Evolutionary conservation across 2,888 invertebrate genomes (phyloP).

Genomic region (Eulithis prunata): DNA sequence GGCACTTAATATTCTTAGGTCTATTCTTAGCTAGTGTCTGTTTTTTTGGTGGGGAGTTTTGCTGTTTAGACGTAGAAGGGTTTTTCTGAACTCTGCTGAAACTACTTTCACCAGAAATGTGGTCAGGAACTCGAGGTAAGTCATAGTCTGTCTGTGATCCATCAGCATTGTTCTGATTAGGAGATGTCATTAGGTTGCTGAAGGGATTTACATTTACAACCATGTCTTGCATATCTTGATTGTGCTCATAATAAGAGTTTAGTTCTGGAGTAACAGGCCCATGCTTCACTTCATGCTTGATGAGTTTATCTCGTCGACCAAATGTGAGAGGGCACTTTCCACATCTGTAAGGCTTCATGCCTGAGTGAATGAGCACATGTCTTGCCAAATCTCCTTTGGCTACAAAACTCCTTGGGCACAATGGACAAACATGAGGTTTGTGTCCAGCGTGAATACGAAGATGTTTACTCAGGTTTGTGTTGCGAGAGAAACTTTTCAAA

Average conservation of each 20-base stretch:
- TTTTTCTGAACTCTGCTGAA: constrained; percentile 72
- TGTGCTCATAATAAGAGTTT: constrained; percentile 61
- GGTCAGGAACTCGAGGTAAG: constrained; percentile 79
- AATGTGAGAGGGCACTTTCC: constrained; percentile 87
- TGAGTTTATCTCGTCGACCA: constrained; percentile 87
- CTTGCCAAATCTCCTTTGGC: constrained; percentile 87
- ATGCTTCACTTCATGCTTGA: constrained; percentile 87
- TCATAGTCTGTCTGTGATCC: constrained; percentile 68
- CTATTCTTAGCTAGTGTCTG: constrained; percentile 66
- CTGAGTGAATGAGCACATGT: constrained; percentile 88
- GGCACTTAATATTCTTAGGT: constrained; percentile 81
- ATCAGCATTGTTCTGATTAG: constrained; percentile 60
- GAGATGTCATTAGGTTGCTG: constrained; percentile 76
- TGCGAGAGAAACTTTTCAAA: constrained; percentile 89
- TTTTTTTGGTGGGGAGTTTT: constrained; percentile 68
- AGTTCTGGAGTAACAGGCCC: constrained; percentile 66
- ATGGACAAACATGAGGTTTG: constrained; percentile 89
- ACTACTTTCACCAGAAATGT: constrained; percentile 78
- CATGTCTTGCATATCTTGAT: constrained; percentile 80
- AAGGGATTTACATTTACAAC: constrained; percentile 86
- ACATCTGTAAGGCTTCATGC: constrained; percentile 87
- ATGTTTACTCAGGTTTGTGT: constrained; percentile 91
- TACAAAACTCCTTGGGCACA: constrained; percentile 89
- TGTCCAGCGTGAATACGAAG: constrained; percentile 88
- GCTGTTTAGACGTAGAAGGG: constrained; percentile 60